Evolutionary conservation across 2,797 vertebrate species (phyloP), one percentile per base, ranked within the genome.

Genomic region (Todus mexicanus): DNA sequence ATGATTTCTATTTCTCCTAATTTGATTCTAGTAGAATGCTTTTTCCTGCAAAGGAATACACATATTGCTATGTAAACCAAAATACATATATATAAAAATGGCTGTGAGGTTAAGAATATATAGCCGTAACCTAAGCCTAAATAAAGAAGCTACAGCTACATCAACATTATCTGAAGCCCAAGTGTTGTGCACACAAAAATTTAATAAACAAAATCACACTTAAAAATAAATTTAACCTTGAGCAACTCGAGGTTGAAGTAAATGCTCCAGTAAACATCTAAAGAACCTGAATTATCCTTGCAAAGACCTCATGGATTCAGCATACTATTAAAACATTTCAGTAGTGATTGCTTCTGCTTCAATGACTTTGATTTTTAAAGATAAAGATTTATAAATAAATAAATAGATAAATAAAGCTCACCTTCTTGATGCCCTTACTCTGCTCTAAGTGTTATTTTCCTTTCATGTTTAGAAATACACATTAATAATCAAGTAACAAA

Each of bases 401-500:
- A n/a, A n/a, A n/a, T n/a, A n/a, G n/a, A n/a, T n/a, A n/a, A n/a
- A n/a, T n/a, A n/a, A n/a, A 40, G 11, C 54, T 19, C 29, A 25
- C 47, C 61, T 92, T 84, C n/a, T 61, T 59, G 17, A 25, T 77
- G 31, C 37, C 27, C 17, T 90, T 69, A 54, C 19, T 87, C 40
- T 60, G 65, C n/a, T 35, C 12, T n/a, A 73, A 84, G 13, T 15
- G 7, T 60, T 66, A 56, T 61, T 90, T 80, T 86, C 50, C 69
- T 29, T 87, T 74, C 31, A 4, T 45, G 38, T 68, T 93, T 81
- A 89, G 54, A 54, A 87, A 81, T 64, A 60, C 2, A 50, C 25
- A 64, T 71, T 61, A 86, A n/a, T 73, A 93, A 94, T 89, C 74
- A 77, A 87, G 29, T 83, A 81, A 71, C 43, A 92, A 93, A 90